Conservation (phyloP, 1,140 invertebrate species). For the Steinernema khuongi region DNA sequence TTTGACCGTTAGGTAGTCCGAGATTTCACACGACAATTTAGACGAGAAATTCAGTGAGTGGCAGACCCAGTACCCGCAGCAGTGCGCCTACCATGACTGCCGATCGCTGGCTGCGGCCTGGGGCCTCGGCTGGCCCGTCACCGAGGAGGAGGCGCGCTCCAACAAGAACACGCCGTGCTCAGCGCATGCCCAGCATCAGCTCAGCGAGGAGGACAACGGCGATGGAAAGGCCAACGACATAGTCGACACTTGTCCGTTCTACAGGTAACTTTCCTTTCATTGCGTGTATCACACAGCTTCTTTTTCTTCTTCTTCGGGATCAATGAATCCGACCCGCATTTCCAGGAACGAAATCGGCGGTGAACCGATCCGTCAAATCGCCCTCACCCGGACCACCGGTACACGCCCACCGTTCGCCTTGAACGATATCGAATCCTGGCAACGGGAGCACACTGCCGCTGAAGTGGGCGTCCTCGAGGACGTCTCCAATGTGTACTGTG, state of each 20-base stretch:
- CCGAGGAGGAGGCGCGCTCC: background rate
- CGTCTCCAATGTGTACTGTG: constrained; percentile 58
- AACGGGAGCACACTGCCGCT: constrained; percentile 53
- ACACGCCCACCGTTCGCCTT: constrained; percentile 32
- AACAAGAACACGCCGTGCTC: constrained; percentile 11
- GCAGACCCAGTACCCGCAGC: constrained; percentile 47
- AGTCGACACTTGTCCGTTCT: constrained; percentile 51
- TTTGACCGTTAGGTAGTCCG: background rate
- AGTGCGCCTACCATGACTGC: constrained; percentile 57
- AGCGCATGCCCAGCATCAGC: background rate
- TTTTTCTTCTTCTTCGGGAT: background rate
- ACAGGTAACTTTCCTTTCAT: constrained; percentile 32
- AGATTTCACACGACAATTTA: too few relatives aligned
- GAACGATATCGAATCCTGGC: constrained; percentile 52
- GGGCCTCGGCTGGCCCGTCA: constrained; percentile 40
- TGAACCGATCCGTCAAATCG: constrained; percentile 50
- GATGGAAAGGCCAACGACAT: constrained; percentile 57
- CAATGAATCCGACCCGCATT: constrained; percentile 13
- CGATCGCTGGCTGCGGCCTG: constrained; percentile 52
- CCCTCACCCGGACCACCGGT: constrained; percentile 44
- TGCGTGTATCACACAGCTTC: background rate
- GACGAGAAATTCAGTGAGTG: constrained; percentile 33
- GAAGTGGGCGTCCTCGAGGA: constrained; percentile 57
- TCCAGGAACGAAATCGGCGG: constrained; percentile 54
- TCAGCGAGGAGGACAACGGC: constrained; percentile 51